Base-by-base conservation (phyloP, 2,888 invertebrate species). In the Ophraella communa region DNA sequence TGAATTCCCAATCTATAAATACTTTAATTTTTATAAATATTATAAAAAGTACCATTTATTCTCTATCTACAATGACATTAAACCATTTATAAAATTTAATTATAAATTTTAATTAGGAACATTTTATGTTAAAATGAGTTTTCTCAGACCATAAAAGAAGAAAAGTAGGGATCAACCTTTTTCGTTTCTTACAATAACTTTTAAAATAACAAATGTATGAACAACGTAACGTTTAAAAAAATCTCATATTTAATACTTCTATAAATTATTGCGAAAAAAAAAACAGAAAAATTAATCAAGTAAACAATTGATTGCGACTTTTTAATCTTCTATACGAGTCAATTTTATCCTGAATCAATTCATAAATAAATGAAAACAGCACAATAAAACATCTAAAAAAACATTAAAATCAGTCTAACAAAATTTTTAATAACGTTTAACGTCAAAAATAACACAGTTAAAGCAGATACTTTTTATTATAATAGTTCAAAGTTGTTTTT, bases 341-440 rank as follows among this genome's bases (percentile, higher is more conserved):
- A 45, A 45, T 21, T 45, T 21, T 21, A 45, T 45, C n/a, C n/a
- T 45, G 1, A 45, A 39, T 21, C 45, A 20, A 45, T 20, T 45
- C 21, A 45, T 45, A 45, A 45, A 45, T 45, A 45, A 45, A 39
- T 44, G 20, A 44, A 45, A 45, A 45, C 45, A 45, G 45, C 45
- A 45, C 45, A 21, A 45, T 45, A 45, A 45, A 45, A 39, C 45
- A 21, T 45, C 45, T 45, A 45, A 45, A 45, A 45, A 21, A 45
- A 45, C 45, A 45, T 45, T 45, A 45, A 44, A 45, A 39, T 45
- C 45, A 45, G 45, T 45, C 45, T 45, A 45, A 45, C 20, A 45
- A 20, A 45, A 21, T 45, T 45, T 45, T 45, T 21, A n/a, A 45
- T 45, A 45, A 45, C 45, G 45, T 45, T 45, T 45, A 11, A 20